Evolutionary conservation across 1,140 invertebrate species (phyloP), one percentile per base, ranked within the genome.

Genomic region (Meteorus sp.): DNA sequence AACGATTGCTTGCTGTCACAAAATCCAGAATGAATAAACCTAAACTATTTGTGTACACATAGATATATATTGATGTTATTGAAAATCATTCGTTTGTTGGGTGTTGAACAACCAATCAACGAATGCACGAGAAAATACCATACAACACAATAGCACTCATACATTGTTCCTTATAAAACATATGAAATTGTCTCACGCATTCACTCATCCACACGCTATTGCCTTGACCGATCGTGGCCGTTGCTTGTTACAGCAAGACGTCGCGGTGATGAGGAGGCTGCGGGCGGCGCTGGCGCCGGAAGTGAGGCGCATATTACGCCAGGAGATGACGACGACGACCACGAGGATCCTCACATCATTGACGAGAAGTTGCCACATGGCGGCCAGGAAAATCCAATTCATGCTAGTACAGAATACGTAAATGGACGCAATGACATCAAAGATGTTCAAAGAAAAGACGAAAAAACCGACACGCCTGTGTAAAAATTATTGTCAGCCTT

Each of bases 231-330:
- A 79, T 79, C 62, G 75, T 78, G 77, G 77, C 25, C 75, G 77
- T 79, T 79, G 77, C 77, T 79, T 79, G 78, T 80, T 80, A 70
- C 77, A 80, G 78, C 78, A 70, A 79, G 78, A 62, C 78, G 77
- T 69, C 73, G 77, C 59, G 72, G 76, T 67, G 78, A 80, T 62
- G 78, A 80, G 75, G 78, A 80, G 67, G 73, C 75, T 60, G 70
- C 73, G 61, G 77, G 66, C 63, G 77, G 74, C 62, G 74, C 72
- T 65, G 77, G 78, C 52, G 76, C 76, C 53, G 77, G 76, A 67
- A 80, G 78, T 62, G 78, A 80, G 67, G 76, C 75, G 33, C 78
- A 78, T 67, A 80, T 79, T 63, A 78, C 78, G 54, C 77, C 75
- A 2, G 75, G 72, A 45, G 76, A 78, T 51, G 76, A 77, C 19